These are phyloP conservation scores for Lota lota DNA, from an alignment of 2,113 vertebrate species.

Conservation along the genomic window DNA sequence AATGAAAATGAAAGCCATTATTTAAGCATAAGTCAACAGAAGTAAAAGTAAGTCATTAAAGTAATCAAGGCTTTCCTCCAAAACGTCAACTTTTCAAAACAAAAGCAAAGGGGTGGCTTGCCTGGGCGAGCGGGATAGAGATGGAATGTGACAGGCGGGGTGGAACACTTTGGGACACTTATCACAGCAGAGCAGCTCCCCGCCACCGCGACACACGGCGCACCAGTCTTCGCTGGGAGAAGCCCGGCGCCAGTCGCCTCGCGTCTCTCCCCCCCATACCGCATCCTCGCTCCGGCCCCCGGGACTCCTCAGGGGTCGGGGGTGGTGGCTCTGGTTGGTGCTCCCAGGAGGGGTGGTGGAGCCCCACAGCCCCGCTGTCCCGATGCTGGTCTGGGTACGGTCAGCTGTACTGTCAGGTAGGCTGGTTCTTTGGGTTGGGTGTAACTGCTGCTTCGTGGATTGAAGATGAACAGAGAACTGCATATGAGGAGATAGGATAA, in stretches of 20 bases:
- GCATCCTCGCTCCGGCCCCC: background rate
- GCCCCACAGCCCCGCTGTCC: constrained; percentile 8
- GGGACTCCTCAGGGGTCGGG: background rate
- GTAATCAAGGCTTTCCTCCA: background rate
- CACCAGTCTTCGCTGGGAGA: constrained; percentile 70
- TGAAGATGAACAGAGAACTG: background rate
- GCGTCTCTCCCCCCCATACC: background rate
- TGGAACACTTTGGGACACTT: constrained; percentile 83
- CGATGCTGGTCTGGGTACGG: constrained; percentile 16
- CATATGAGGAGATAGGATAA: too few relatives aligned
- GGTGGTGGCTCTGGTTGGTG: constrained; percentile 7
- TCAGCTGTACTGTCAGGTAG: constrained; percentile 62
- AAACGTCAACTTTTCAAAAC: background rate
- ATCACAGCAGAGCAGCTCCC: constrained; percentile 81
- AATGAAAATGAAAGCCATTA: background rate
- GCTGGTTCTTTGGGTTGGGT: constrained; percentile 34
- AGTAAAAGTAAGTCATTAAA: too few relatives aligned
- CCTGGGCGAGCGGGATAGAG: constrained; percentile 80
- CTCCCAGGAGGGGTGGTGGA: constrained; percentile 8
- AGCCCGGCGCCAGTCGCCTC: background rate
- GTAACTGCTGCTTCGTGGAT: constrained; percentile 32
- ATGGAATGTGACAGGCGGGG: constrained; percentile 81
- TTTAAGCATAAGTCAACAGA: background rate
- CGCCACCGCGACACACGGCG: constrained; percentile 81
- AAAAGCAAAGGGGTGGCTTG: constrained; percentile 43